Evolutionary conservation across 2,113 vertebrate species (phyloP), one percentile per base, ranked within the genome.

Genomic region (Rhinoderma darwinii): DNA sequence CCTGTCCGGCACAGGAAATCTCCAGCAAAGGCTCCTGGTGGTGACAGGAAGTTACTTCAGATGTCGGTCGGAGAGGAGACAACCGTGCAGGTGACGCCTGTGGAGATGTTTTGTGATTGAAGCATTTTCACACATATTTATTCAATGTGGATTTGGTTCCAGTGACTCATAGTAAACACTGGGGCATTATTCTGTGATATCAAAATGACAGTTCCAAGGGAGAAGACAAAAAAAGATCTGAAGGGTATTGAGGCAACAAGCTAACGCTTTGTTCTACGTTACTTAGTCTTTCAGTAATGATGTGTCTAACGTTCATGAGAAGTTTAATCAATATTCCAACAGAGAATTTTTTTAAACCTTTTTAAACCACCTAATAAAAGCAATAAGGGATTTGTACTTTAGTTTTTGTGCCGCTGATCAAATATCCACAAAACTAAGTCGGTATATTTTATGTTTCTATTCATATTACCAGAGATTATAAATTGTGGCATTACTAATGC

Each of bases 141-240:
- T 93, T 94, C 90, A 95, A 94, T 93, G 91, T 91, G 89, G 88
- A 89, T 93, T 95, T 95, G 95, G 93, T 94, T 93, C 93, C 90
- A 81, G 89, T 91, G 91, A 88, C 89, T 89, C 35, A 20, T 83
- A 88, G 92, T 90, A 92, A 94, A 91, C 90, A 90, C 88, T 89
- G 83, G 74, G 2, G 89, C 88, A 88, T 94, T 94, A 91, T 93
- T 88, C 90, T 89, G 86, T 84, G 89, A 92, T 92, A 94, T 91
- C 89, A 91, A 94, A 93, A 90, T 94, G 94, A 94, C 90, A 91
- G 90, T 89, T 91, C 90, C 93, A 92, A 90, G 41, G 61, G 90
- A 91, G 90, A 91, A 81, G 83, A 89, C 89, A 86, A 89, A 86
- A 89, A 91, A 93, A 88, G 84, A 91, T 92, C 90, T 92, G 91